Evolutionary conservation across 1,140 invertebrate genomes (phyloP).

Genomic region (Nomia melanderi): DNA sequence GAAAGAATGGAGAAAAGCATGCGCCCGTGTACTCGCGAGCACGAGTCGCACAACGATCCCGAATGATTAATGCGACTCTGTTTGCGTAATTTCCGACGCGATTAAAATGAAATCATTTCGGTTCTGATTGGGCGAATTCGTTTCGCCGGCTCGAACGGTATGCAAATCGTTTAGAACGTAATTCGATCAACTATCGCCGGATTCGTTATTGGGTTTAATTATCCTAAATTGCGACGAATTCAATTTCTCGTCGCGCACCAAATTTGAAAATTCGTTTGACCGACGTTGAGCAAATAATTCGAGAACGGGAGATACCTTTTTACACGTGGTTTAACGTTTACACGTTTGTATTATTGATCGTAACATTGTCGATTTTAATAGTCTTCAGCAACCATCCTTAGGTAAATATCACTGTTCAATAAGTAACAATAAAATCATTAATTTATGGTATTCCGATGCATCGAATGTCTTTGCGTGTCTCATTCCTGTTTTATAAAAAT

Average conservation of each 20-base stretch:
- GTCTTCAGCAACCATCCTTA: no score
- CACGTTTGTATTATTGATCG: no score
- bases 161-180: conserved; percentile 33
- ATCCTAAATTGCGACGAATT: conserved; percentile 6
- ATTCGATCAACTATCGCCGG: conserved; percentile 24
- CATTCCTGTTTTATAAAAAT: no score
- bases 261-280: conserved; percentile 13
- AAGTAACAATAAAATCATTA: no score
- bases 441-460: no score
- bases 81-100: conserved; percentile 23
- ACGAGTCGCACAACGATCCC: neutral
- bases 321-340: neutral
- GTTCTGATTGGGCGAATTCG: conserved; percentile 7
- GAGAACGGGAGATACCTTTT: neutral
- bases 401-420: no score
- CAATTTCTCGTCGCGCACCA: conserved; percentile 10
- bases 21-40: no score
- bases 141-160: neutral
- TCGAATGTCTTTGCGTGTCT: no score
- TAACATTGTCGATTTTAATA: neutral
- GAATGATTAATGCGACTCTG: conserved; percentile 9
- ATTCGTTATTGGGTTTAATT: conserved; percentile 26
- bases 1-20: neutral
- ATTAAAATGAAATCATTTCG: conserved; percentile 3
- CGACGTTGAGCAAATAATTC: conserved; percentile 4